These are phyloP conservation scores for Temnothorax curvispinosus DNA, from an alignment of 1,140 invertebrate species.

Conservation along the genomic window DNA sequence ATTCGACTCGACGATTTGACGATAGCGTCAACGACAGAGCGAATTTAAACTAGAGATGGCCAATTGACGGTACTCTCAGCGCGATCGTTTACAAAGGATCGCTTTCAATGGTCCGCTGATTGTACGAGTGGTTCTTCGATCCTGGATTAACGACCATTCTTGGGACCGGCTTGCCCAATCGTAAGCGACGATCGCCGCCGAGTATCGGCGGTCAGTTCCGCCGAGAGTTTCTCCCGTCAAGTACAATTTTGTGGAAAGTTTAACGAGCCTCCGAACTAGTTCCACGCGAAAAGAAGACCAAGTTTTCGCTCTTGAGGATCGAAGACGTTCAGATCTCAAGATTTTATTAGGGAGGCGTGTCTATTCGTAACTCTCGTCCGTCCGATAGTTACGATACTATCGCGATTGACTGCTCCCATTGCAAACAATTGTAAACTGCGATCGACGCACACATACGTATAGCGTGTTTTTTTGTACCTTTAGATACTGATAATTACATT, in stretches of 20 bases:
- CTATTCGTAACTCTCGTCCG: background rate
- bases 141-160: slow-evolving; percentile 49
- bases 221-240: slow-evolving; percentile 21
- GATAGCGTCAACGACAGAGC: slow-evolving; percentile 29
- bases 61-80: slow-evolving; percentile 18
- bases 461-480: background rate
- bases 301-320: slow-evolving; percentile 33
- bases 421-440: slow-evolving; percentile 24
- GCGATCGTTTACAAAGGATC: slow-evolving; percentile 31
- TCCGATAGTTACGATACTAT: slow-evolving; percentile 4
- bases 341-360: slow-evolving; percentile 28
- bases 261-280: slow-evolving; percentile 47
- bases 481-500: slow-evolving; percentile 24
- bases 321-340: background rate
- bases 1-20: slow-evolving; percentile 26
- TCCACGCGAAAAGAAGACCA: slow-evolving; percentile 19
- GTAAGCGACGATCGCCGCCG: slow-evolving; percentile 25
- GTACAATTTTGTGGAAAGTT: slow-evolving; percentile 54
- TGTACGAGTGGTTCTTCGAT: slow-evolving; percentile 50
- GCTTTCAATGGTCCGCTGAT: slow-evolving; percentile 55
- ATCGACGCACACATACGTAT: background rate
- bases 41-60: slow-evolving; percentile 40
- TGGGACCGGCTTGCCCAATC: slow-evolving; percentile 37
- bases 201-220: slow-evolving; percentile 38
- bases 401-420: background rate